A percentile compares a stretch with the other conserved stretches of the same genome.
Conservation (phyloP, 1,140 invertebrate species). For the Lordiphosa mommai region DNA sequence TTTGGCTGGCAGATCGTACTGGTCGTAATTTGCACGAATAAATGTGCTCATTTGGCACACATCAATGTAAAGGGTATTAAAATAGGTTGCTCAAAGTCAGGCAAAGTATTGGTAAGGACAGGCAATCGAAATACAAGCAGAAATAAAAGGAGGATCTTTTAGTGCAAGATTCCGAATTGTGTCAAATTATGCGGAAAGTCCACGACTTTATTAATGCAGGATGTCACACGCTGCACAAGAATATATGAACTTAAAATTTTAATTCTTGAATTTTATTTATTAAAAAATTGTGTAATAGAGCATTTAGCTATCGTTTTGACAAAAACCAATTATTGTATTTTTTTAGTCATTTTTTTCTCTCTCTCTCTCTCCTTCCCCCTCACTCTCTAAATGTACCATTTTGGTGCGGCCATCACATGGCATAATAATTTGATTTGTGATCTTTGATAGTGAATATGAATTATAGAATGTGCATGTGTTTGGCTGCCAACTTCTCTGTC, state of each 20-base stretch:
- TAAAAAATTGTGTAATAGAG: too few relatives aligned
- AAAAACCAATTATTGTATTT: not conserved
- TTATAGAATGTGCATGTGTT: conserved; percentile 56
- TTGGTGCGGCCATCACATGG: conserved; percentile 57
- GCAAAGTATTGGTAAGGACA: too few relatives aligned
- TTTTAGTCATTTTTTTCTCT: not conserved
- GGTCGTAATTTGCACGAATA: conserved; percentile 40
- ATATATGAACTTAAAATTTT: too few relatives aligned
- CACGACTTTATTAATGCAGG: too few relatives aligned
- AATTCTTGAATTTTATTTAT: too few relatives aligned
- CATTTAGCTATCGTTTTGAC: too few relatives aligned
- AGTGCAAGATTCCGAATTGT: too few relatives aligned
- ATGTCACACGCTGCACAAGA: too few relatives aligned
- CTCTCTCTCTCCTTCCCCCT: not conserved
- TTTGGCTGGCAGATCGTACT: conserved; percentile 17
- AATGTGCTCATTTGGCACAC: conserved; percentile 39
- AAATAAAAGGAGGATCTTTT: too few relatives aligned
- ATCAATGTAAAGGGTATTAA: conserved; percentile 23
- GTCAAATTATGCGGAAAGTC: too few relatives aligned
- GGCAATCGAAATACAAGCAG: too few relatives aligned
- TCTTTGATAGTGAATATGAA: conserved; percentile 75
- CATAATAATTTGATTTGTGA: conserved; percentile 79
- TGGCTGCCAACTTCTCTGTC: conserved; percentile 21
- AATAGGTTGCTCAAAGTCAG: conserved; percentile 9
- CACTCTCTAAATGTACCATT: not conserved